These are phyloP conservation scores for Stenolophus ochropezus DNA, from an alignment of 2,888 invertebrate genomes.

Conservation along the genomic window DNA sequence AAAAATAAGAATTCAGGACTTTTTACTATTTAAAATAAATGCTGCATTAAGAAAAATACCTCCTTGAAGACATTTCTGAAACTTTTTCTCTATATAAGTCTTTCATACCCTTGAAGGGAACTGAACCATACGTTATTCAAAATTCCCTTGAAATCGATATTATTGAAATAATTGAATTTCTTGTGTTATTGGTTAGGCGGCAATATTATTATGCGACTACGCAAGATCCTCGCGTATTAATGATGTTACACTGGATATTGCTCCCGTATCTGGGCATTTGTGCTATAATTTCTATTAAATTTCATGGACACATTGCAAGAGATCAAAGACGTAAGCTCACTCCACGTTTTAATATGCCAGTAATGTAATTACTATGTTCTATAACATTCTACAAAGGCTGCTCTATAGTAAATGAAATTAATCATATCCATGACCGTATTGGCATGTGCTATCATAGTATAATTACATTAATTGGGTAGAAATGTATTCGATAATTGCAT, in stretches of 20 bases:
- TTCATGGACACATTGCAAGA: background rate
- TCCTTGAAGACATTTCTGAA: too few relatives aligned
- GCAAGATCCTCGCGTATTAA: background rate
- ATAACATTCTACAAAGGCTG: background rate
- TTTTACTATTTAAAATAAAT: too few relatives aligned
- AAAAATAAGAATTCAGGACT: too few relatives aligned
- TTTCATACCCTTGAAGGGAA: too few relatives aligned
- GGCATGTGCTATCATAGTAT: background rate
- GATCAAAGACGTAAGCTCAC: background rate
- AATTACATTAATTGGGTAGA: background rate
- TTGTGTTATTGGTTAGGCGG: background rate
- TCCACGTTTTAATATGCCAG: background rate
- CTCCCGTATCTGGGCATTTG: background rate
- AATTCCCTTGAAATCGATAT: too few relatives aligned
- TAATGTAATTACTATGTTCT: background rate
- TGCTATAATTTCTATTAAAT: background rate
- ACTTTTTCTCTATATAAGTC: too few relatives aligned
- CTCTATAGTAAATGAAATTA: background rate
- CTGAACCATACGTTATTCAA: too few relatives aligned
- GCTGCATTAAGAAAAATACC: too few relatives aligned
- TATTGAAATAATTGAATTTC: background rate
- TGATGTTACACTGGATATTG: background rate
- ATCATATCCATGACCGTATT: background rate
- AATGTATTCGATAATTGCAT: background rate
- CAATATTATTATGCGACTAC: too few relatives aligned